A percentile compares a stretch with the other conserved stretches of the same genome.
phyloP scores from a whole-genome alignment of 1,140 invertebrate genomes.

The Aphelinus atriplicis region DNA sequence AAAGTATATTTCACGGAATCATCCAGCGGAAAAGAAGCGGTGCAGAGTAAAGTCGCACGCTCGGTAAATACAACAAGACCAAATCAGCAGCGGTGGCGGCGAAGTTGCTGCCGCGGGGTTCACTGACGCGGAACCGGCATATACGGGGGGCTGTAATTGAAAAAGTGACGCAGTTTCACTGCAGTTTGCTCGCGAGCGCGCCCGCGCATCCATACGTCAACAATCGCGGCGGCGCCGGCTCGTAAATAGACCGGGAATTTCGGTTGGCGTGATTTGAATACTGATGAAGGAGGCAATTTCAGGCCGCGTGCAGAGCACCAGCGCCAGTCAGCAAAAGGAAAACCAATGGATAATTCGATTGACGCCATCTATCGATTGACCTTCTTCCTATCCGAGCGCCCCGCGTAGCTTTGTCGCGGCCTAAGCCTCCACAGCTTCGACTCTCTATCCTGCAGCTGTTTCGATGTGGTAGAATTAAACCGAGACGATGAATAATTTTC shows the following conservation, averaged over 20 bases:
- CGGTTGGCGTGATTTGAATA: constrained; percentile 31
- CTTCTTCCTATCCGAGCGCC: neutral
- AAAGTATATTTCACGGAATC: no score
- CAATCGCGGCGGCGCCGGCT: neutral
- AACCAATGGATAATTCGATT: constrained; percentile 25
- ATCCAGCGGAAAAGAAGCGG: no score
- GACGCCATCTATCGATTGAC: constrained; percentile 25
- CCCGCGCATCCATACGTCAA: no score
- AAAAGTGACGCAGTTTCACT: constrained; percentile 27
- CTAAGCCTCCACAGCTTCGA: no score
- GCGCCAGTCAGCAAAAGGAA: constrained; percentile 15
- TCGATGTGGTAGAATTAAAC: no score
- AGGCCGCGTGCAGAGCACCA: neutral
- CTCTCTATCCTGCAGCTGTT: no score
- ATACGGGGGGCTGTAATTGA: constrained; percentile 3
- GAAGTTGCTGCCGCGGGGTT: no score
- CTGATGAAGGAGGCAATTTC: constrained; percentile 17
- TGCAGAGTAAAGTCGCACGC: no score
- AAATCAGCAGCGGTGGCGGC: no score
- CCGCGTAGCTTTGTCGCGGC: no score
- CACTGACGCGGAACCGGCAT: neutral
- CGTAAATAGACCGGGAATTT: constrained; percentile 35
- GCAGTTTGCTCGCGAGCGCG: constrained; percentile 14
- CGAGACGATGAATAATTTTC: no score
- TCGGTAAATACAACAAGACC: no score